These are phyloP conservation scores for Drosophila subquinaria DNA, from an alignment of 2,888 invertebrate genomes.

Conservation along the genomic window DNA sequence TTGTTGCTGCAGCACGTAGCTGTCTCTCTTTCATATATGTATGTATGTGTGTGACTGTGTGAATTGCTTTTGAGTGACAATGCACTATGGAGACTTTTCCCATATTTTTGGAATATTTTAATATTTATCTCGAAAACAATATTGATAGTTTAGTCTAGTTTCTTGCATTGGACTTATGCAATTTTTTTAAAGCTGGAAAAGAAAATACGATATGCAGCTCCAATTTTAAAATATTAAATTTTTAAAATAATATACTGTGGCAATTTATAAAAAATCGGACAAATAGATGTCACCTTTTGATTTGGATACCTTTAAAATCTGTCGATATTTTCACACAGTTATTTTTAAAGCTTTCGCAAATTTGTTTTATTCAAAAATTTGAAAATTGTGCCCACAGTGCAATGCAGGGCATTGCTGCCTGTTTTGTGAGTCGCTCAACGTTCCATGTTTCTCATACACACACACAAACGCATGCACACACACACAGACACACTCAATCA, in stretches of 20 bases:
- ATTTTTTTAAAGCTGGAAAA: too few relatives aligned
- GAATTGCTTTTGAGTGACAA: constrained; percentile 60
- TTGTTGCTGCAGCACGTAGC: constrained; percentile 53
- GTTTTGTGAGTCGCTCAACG: constrained; percentile 56
- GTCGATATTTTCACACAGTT: too few relatives aligned
- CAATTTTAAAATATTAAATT: too few relatives aligned
- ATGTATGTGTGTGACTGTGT: constrained; percentile 29
- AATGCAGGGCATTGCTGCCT: constrained; percentile 62
- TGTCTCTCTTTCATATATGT: constrained; percentile 29
- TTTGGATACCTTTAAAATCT: too few relatives aligned
- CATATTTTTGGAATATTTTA: neutral
- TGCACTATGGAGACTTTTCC: constrained; percentile 43
- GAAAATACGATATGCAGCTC: too few relatives aligned
- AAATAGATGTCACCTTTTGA: too few relatives aligned
- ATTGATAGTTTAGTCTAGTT: neutral
- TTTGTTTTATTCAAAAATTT: too few relatives aligned
- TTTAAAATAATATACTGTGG: too few relatives aligned
- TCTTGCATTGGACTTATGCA: neutral
- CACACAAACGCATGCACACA: constrained; percentile 13
- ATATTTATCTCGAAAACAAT: neutral
- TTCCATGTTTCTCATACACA: constrained; percentile 33
- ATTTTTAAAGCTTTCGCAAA: too few relatives aligned
- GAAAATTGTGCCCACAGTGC: neutral
- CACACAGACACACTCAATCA: constrained; percentile 19
- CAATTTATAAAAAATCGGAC: too few relatives aligned